Base-by-base conservation (phyloP, 2,797 vertebrate species). In the Mus spretus region DNA sequence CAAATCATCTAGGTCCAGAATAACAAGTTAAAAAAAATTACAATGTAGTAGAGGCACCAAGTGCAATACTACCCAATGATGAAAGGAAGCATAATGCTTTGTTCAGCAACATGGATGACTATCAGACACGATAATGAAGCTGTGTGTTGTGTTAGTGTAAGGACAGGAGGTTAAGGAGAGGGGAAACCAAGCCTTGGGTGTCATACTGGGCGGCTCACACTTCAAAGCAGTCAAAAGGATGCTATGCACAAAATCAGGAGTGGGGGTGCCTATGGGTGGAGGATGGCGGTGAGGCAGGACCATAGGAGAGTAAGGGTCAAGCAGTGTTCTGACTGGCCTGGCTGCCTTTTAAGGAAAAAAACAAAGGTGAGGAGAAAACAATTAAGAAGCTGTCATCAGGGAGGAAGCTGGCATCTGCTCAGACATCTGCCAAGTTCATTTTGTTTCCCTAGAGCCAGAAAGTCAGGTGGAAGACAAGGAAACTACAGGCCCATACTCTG, bases 371-470 rank as follows among this genome's bases (percentile, higher is more conserved):
- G 55, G 13, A 98, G 65, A 80, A 97, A 97, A 90, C 96, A 97
- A 98, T 98, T 98, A 98, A 97, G 95, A 40, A 90, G 94, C 98
- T 97, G 90, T 96, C 96, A 96, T 97, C 96, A 95, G 93, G 93
- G 79, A 67, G 98, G 97, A 92, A 95, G 98, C 91, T 97, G 93
- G 96, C 96, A 94, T 97, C 97, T 98, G 97, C 94, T 97, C 85
- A 75, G 96, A 96, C 94, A 88, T 96, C 97, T 98, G 94, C 63
- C 19, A 74, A 97, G 91, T 84, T 74, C 61, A 3, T 77, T 93
- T 91, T 93, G 79, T 88, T 97, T 97, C 96, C 74, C 94, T 94
- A 90, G 88, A 93, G 85, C 37, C 67, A 7, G 7, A 15, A 50
- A 37, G 55, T 50, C 9, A 19, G n/a, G 37, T 40, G 67, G 26